A percentile compares a stretch with the other conserved stretches of the same genome.
Evolutionary conservation across 1,140 invertebrate genomes (phyloP).

Genomic region (Papilio polytes): DNA sequence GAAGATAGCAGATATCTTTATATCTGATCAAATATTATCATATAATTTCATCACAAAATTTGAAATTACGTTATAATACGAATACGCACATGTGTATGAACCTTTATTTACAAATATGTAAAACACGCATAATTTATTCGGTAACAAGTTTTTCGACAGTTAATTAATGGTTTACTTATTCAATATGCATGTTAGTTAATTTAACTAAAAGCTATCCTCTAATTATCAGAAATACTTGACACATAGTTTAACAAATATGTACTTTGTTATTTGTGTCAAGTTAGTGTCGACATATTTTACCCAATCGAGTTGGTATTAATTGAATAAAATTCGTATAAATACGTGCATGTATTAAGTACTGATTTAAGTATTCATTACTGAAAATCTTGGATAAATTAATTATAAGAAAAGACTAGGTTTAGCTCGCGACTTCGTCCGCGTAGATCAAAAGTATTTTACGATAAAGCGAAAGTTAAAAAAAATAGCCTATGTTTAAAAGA

Average conservation of each 20-base stretch:
- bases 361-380: not conserved
- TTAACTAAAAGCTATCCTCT: constrained; percentile 24
- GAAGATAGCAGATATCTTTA: not conserved
- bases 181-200: constrained; percentile 17
- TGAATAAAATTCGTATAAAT: constrained; percentile 20
- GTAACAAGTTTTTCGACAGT: constrained; percentile 7
- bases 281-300: constrained; percentile 5
- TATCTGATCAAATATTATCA: not conserved
- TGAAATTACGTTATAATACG: not conserved
- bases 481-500: no score
- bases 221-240: constrained; percentile 8
- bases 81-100: not conserved
- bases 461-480: no score
- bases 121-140: not conserved
- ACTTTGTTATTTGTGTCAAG: constrained; percentile 25
- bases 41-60: not conserved
- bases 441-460: no score
- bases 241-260: constrained; percentile 7
- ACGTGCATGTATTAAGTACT: not conserved
- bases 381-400: not conserved
- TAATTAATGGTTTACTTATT: constrained; percentile 10
- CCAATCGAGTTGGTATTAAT: constrained; percentile 16
- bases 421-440: not conserved
- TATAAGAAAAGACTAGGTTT: not conserved
- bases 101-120: not conserved